Evolutionary conservation across 2,888 invertebrate species (phyloP), one percentile per base, ranked within the genome.

Genomic region (Torymus aiolomorphi): DNA sequence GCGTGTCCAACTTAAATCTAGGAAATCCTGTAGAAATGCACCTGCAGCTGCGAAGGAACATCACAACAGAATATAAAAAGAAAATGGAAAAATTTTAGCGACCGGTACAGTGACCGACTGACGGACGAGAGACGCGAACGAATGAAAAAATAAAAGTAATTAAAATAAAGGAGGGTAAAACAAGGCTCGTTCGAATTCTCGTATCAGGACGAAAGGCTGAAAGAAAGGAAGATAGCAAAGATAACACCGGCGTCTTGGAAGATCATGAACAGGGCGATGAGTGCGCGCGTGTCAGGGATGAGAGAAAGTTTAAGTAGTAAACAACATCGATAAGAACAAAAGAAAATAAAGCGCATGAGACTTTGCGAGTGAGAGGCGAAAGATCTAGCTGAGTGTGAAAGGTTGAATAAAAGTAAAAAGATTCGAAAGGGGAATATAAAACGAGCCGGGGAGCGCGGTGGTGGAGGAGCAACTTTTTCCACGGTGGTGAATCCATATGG

Each of bases 381-480:
- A 18, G 18, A 57, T 65, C 49, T 76, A 78, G 74, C 54, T 18
- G 77, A 80, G 67, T 16, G 76, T 42, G 59, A 76, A 65, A 78
- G 61, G 31, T 56, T 66, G 78, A 80, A 80, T 78, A 70, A 71
- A 78, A 84, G 83, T 13, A 80, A 57, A 82, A 76, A 76, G 76
- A 76, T 79, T 76, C 51, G 73, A 76, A 52, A 74, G 80, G 74
- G 54, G 12, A 54, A 24, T 49, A 31, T 71, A 62, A 31, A 54
- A 77, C 82, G 84, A 84, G 83, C 83, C 84, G 84, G 84, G 85
- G 85, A 84, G 84, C 66, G 61, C 84, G 86, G 85, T 84, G 86
- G 84, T 84, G 84, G 83, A 82, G 82, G 80, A 49, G 67, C 76
- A 54, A 62, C 54, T 61, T 80, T 80, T 76, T 66, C 54, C 81